Base-by-base conservation (phyloP, 2,797 vertebrate species). In the Syngnathus acus region DNA sequence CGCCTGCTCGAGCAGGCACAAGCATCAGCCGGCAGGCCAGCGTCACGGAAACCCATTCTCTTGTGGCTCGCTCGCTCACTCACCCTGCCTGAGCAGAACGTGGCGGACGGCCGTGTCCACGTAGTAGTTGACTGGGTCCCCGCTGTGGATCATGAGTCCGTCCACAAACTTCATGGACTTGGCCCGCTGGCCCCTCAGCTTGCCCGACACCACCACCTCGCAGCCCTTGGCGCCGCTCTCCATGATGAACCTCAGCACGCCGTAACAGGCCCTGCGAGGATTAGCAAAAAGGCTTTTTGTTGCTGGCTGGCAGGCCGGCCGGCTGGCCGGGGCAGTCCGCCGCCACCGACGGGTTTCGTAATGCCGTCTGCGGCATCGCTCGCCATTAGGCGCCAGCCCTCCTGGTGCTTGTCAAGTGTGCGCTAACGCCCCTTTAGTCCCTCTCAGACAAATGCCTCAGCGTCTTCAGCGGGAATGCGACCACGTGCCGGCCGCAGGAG, bases 141-240 rank as follows among this genome's bases (percentile, higher is more conserved):
- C 96, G 0, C 97, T 98, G 92, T 98, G 97, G 89, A 99, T 99
- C 97, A 99, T 99, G 89, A 99, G 80, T 11, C 96, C 96, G 1
- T 99, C 97, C 83, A 99, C 96, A 9, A 99, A 99, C 84, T 99
- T 99, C 97, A 99, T 99, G 91, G 96, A 98, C 64, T 98, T 99
- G 75, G 96, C 95, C 64, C 96, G 93, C 91, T 98, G 96, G 43
- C 96, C 96, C 68, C 95, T 80, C 68, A 99, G 96, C 64, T 99
- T 99, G n/a, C 96, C 97, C 0, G 96, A 99, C 48, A 98, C 97
- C 0, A 98, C 95, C 0, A 99, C 96, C 83, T 98, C 96, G 0
- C 97, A 98, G 63, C 97, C 97, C 82, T 98, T 98, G 65, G 97
- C 96, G 0, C 95, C 95, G 0, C 96, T 98, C 88, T 99, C 96